Evolutionary conservation across 2,888 invertebrate genomes (phyloP).

Genomic region (Dusona sp.): DNA sequence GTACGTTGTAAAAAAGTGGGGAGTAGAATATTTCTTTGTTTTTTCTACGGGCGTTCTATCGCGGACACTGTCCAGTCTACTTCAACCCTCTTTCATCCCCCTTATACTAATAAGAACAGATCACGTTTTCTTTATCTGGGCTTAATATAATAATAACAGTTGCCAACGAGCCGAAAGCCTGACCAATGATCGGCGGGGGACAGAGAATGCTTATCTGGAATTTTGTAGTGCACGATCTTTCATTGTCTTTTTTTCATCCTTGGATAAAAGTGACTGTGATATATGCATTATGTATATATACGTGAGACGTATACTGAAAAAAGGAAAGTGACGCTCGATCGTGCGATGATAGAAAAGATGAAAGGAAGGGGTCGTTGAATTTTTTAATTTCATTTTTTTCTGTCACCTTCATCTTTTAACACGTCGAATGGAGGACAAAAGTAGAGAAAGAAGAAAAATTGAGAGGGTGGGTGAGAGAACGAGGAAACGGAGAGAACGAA

Average conservation of each 20-base stretch:
- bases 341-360: constrained; percentile 13
- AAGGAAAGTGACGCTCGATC: constrained; percentile 38
- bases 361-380: constrained; percentile 18
- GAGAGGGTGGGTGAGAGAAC: constrained; percentile 23
- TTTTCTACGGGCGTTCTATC: constrained; percentile 46
- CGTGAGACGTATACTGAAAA: constrained; percentile 21
- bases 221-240: constrained; percentile 1
- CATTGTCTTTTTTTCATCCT: constrained; percentile 16
- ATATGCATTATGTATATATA: background rate
- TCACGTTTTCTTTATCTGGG: constrained; percentile 53
- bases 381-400: constrained; percentile 61
- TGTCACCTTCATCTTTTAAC: constrained; percentile 58
- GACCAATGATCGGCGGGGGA: constrained; percentile 36
- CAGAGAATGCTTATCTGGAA: background rate
- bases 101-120: constrained; percentile 24
- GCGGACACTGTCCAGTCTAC: constrained; percentile 2
- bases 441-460: constrained; percentile 39
- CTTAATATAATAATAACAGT: constrained; percentile 60
- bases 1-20: background rate
- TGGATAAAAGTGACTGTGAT: background rate
- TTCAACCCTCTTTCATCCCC: constrained; percentile 31
- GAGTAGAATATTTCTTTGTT: background rate
- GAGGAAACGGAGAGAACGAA: constrained; percentile 42
- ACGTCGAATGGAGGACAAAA: constrained; percentile 51
- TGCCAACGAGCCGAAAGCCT: constrained; percentile 12